phyloP scores from a whole-genome alignment of 2,113 vertebrate species.

The Noturus placidus region DNA sequence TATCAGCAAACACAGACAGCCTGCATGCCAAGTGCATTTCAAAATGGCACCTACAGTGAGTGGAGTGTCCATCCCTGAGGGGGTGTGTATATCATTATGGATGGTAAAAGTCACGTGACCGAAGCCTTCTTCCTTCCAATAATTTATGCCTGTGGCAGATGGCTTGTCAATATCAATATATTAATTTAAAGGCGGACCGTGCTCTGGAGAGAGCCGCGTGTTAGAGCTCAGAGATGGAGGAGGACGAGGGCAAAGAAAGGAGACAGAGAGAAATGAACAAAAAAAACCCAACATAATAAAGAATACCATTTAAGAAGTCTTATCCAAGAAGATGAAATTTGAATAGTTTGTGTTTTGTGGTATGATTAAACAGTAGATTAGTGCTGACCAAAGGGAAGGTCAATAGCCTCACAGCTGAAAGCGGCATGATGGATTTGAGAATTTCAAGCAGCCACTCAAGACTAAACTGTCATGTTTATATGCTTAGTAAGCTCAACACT shows the following conservation, averaged over 20 bases:
- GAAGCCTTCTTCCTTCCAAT: constrained; percentile 56
- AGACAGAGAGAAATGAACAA: constrained; percentile 47
- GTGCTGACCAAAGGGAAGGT: neutral
- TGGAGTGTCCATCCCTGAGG: constrained; percentile 38
- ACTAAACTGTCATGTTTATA: constrained; percentile 22
- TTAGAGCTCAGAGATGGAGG: constrained; percentile 51
- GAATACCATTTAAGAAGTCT: neutral
- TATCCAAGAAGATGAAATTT: constrained; percentile 45
- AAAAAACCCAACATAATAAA: neutral
- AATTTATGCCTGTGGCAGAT: constrained; percentile 69
- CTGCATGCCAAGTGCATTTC: constrained; percentile 28
- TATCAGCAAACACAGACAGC: constrained; percentile 8
- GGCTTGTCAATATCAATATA: constrained; percentile 79
- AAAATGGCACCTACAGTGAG: constrained; percentile 47
- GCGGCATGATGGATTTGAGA: neutral
- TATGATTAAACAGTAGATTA: constrained; percentile 13
- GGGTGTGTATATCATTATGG: constrained; percentile 47
- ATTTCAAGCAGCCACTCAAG: constrained; percentile 24
- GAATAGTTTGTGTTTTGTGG: constrained; percentile 37
- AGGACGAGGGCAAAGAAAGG: constrained; percentile 66
- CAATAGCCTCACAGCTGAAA: neutral
- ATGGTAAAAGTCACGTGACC: constrained; percentile 54
- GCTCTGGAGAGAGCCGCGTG: constrained; percentile 42
- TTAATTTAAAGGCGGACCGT: constrained; percentile 69
- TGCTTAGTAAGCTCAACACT: constrained; percentile 17